phyloP scores from a whole-genome alignment of 1,140 invertebrate genomes.

The Zaprionus kolodkinae region DNA sequence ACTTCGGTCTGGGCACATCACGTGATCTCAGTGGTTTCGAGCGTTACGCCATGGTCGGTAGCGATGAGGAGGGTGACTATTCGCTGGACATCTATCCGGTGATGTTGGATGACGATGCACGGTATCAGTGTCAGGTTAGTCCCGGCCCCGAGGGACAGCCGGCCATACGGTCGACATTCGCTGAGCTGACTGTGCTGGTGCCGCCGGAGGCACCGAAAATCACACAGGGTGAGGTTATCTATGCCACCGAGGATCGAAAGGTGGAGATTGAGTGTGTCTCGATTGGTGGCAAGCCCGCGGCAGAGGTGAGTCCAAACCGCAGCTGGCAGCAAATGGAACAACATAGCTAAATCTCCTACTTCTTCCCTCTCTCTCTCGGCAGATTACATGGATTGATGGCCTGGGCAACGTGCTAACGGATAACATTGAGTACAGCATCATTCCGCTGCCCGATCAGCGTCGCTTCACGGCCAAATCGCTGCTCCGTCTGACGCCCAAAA shows the following conservation, averaged over 20 bases:
- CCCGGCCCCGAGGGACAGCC: constrained; percentile 88
- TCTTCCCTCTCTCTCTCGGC: constrained; percentile 22
- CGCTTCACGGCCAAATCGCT: constrained; percentile 89
- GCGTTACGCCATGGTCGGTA: constrained; percentile 92
- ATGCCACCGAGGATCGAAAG: constrained; percentile 90
- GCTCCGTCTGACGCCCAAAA: constrained; percentile 89
- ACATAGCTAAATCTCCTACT: constrained; percentile 25
- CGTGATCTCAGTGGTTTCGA: constrained; percentile 91
- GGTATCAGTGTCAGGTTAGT: constrained; percentile 91
- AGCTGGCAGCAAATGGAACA: constrained; percentile 49
- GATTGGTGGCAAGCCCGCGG: constrained; percentile 90
- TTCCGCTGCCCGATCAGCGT: constrained; percentile 87
- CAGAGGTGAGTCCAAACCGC: constrained; percentile 87
- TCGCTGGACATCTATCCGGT: constrained; percentile 90
- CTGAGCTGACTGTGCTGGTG: constrained; percentile 89
- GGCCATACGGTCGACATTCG: constrained; percentile 88
- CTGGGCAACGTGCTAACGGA: constrained; percentile 88
- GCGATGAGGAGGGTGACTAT: constrained; percentile 91
- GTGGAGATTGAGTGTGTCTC: constrained; percentile 92
- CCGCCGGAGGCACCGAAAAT: constrained; percentile 91
- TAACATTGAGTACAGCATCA: constrained; percentile 87
- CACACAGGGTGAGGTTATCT: constrained; percentile 88
- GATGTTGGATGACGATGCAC: constrained; percentile 90
- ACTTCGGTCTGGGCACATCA: constrained; percentile 91
- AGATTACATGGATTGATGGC: constrained; percentile 93